phyloP scores from a whole-genome alignment of 2,797 vertebrate species.

The Microctenopoma lineatum region DNA sequence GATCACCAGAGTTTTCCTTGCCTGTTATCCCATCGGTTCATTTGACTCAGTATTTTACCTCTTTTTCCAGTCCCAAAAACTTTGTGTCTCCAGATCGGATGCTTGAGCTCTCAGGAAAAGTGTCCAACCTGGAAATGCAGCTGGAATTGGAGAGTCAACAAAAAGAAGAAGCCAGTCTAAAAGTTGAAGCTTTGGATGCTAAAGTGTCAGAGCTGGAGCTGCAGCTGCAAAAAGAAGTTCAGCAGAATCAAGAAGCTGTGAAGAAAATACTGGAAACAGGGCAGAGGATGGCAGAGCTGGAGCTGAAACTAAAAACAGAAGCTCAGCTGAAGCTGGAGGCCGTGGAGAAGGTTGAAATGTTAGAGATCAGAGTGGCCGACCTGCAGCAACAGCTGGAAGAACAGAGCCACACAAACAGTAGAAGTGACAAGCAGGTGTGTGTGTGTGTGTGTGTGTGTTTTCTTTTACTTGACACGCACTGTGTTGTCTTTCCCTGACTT shows the following conservation, averaged over 20 bases:
- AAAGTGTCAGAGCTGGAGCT: constrained; percentile 56
- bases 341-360: constrained; percentile 18
- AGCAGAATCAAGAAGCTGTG: constrained; percentile 54
- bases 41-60: not conserved
- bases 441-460: constrained; percentile 23
- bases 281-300: constrained; percentile 42
- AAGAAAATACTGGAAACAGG: constrained; percentile 49
- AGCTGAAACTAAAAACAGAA: constrained; percentile 61
- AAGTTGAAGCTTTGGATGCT: not conserved
- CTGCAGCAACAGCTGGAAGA: constrained; percentile 64
- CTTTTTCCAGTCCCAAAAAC: constrained; percentile 46
- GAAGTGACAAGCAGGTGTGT: constrained; percentile 48
- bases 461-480: too few species aligned
- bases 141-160: constrained; percentile 63
- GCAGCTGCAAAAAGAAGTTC: constrained; percentile 58
- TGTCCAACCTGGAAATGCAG: constrained; percentile 71
- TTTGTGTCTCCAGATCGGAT: constrained; percentile 31
- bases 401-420: not conserved
- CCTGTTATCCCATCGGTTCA: too few species aligned
- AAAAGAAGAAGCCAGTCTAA: constrained; percentile 56
- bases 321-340: constrained; percentile 64
- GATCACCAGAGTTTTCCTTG: not conserved
- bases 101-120: constrained; percentile 56
- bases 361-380: not conserved
- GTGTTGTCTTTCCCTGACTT: constrained; percentile 7